These are phyloP conservation scores for Brachionus sp. DNA, from an alignment of 1,140 invertebrate genomes.

Conservation along the genomic window DNA sequence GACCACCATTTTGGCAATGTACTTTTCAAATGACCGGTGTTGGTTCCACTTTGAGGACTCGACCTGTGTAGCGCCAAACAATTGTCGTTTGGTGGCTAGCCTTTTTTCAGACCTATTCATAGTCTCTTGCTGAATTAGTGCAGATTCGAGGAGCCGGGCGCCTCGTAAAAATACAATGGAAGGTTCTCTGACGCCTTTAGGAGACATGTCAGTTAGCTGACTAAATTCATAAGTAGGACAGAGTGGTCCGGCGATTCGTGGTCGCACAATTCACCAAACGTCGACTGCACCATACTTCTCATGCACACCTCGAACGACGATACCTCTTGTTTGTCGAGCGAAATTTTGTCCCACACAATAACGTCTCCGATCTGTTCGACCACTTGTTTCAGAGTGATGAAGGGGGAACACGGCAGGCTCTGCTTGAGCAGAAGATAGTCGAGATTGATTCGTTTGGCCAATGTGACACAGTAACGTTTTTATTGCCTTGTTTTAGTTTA, in stretches of 20 bases:
- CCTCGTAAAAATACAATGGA: conserved; percentile 86
- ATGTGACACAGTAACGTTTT: background rate
- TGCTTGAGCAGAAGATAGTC: background rate
- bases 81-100: conserved; percentile 76
- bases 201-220: conserved; percentile 83
- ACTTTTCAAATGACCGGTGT: conserved; percentile 84
- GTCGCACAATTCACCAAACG: conserved; percentile 48
- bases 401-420: background rate
- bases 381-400: background rate
- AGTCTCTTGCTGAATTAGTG: conserved; percentile 37
- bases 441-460: background rate
- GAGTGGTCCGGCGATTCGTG: conserved; percentile 46
- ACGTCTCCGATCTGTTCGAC: background rate
- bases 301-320: conserved; percentile 47
- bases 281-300: conserved; percentile 15
- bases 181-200: conserved; percentile 91
- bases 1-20: conserved; percentile 86
- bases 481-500: background rate
- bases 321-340: background rate
- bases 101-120: background rate
- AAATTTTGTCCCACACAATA: background rate
- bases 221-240: conserved; percentile 69
- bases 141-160: conserved; percentile 64
- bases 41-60: conserved; percentile 94
- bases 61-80: conserved; percentile 78